These are phyloP conservation scores for Phoenoteleia sp. DNA, from an alignment of 2,888 invertebrate species.

Conservation along the genomic window DNA sequence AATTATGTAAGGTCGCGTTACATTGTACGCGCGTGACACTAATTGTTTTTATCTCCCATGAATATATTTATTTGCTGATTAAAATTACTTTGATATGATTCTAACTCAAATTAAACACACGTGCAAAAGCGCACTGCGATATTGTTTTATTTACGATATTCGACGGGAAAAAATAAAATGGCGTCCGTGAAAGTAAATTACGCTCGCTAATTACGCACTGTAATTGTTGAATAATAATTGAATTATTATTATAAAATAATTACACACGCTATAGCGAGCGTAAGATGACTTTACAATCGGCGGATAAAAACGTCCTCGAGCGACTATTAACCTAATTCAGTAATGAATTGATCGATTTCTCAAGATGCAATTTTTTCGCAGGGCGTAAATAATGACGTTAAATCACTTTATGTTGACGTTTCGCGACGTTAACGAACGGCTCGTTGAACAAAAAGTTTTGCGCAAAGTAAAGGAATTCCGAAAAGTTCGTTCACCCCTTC, in stretches of 20 bases:
- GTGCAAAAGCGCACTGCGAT: constrained; percentile 31
- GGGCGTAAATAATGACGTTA: background rate
- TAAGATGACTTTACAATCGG: background rate
- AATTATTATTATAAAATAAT: constrained; percentile 14
- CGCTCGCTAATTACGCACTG: constrained; percentile 19
- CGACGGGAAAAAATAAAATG: constrained; percentile 11
- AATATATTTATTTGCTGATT: constrained; percentile 62
- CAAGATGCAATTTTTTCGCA: background rate
- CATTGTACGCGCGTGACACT: constrained; percentile 66
- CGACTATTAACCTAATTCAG: background rate
- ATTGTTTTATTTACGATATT: constrained; percentile 13
- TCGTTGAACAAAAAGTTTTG: too few species aligned
- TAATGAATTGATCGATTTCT: constrained; percentile 3
- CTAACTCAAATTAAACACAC: constrained; percentile 29
- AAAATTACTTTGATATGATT: constrained; percentile 54
- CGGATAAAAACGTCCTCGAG: constrained; percentile 5
- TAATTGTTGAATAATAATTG: constrained; percentile 15
- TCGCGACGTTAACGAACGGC: background rate
- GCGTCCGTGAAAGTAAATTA: constrained; percentile 20
- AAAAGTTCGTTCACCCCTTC: constrained; percentile 9
- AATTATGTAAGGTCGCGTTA: constrained; percentile 64
- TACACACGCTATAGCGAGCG: background rate
- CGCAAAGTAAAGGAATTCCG: constrained; percentile 24
- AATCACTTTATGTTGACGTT: background rate
- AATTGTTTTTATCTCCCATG: constrained; percentile 66